Evolutionary conservation across 2,888 invertebrate genomes (phyloP).

Genomic region (Andrena fulva): DNA sequence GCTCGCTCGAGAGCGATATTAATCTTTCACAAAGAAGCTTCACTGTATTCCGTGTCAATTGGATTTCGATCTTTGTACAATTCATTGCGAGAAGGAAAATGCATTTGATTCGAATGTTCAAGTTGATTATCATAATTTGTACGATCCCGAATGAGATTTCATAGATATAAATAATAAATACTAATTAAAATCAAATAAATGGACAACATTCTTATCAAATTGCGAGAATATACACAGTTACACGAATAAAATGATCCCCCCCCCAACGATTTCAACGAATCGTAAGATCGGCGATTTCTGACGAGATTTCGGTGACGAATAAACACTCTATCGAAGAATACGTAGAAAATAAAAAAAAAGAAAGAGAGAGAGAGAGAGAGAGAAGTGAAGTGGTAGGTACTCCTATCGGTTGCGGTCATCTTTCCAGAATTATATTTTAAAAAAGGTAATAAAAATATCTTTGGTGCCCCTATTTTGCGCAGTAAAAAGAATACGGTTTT

Average conservation of each 20-base stretch:
- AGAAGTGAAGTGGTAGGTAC: conserved; percentile 37
- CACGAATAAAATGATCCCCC: conserved; percentile 59
- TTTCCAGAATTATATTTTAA: conserved; percentile 61
- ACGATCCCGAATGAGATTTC: conserved; percentile 50
- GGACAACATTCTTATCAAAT: conserved; percentile 50
- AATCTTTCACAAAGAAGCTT: conserved; percentile 16
- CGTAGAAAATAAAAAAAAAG: conserved; percentile 56
- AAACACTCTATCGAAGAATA: conserved; percentile 38
- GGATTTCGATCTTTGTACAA: conserved; percentile 73
- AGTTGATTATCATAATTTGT: conserved; percentile 47
- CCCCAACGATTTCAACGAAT: conserved; percentile 39
- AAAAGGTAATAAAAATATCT: conserved; percentile 79
- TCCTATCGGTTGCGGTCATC: conserved; percentile 44
- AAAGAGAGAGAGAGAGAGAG: conserved; percentile 27
- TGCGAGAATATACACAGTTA: conserved; percentile 40
- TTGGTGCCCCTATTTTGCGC: conserved; percentile 80
- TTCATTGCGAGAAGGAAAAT: conserved; percentile 60
- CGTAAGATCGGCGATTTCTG: conserved; percentile 20
- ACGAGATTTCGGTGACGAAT: conserved; percentile 20
- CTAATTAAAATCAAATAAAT: conserved; percentile 47
- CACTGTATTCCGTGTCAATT: conserved; percentile 50
- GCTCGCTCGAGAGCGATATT: conserved; percentile 35
- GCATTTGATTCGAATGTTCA: conserved; percentile 49
- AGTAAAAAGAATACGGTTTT: conserved; percentile 61
- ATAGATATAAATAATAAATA: conserved; percentile 58